Conservation (phyloP, 2,888 invertebrate species). For the Lochmaea capreae region DNA sequence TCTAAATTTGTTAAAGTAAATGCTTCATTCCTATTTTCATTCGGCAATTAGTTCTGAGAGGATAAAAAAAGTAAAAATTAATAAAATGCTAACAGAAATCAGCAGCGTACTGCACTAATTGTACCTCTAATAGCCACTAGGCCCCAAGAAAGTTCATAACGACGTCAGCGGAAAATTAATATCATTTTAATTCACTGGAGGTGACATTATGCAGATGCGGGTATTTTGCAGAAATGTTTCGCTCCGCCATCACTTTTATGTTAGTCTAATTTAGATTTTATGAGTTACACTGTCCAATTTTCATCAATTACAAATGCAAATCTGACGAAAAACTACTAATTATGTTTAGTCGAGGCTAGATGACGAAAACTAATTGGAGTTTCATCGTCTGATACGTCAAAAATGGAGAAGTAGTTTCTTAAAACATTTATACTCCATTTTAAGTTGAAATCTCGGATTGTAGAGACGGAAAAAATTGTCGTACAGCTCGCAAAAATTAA, state of each 20-base stretch:
- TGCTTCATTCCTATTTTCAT: no score
- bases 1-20: no score
- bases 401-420: constrained; percentile 7
- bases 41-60: no score
- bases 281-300: constrained; percentile 34
- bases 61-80: constrained; percentile 8
- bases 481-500: no score
- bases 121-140: constrained; percentile 39
- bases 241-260: constrained; percentile 32
- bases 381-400: constrained; percentile 23
- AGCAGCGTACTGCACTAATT: constrained; percentile 28
- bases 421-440: constrained; percentile 18
- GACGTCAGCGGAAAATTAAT: constrained; percentile 52
- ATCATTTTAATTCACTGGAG: constrained; percentile 50
- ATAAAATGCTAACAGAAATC: constrained; percentile 23
- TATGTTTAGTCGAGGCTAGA: constrained; percentile 26
- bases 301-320: constrained; percentile 36
- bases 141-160: constrained; percentile 40
- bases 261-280: constrained; percentile 34
- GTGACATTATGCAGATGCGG: constrained; percentile 42
- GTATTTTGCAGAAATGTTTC: constrained; percentile 35
- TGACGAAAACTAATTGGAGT: constrained; percentile 31
- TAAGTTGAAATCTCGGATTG: neutral
- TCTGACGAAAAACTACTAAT: constrained; percentile 24
- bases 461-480: neutral